These are phyloP conservation scores for Podiceps cristatus DNA, from an alignment of 2,113 vertebrate species.

Conservation along the genomic window DNA sequence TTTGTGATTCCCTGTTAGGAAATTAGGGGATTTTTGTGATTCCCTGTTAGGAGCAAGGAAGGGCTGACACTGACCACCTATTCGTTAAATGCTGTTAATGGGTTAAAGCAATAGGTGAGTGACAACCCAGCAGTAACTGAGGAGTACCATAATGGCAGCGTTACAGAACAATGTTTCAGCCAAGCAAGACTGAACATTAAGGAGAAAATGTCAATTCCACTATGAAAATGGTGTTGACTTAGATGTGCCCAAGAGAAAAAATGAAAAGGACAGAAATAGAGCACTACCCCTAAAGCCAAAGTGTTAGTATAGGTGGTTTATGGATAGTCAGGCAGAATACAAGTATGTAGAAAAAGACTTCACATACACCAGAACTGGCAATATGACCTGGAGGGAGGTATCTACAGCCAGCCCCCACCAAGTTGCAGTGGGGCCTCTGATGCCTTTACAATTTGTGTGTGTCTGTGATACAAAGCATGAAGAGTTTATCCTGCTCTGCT, in stretches of 20 bases:
- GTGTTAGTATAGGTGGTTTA: not conserved
- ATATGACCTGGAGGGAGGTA: too few species aligned
- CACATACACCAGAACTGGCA: too few species aligned
- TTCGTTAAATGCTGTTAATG: not conserved
- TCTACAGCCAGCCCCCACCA: not conserved
- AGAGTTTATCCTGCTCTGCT: not conserved
- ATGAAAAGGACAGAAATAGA: not conserved
- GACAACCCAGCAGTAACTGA: not conserved
- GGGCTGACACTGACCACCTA: not conserved
- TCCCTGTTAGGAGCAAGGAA: not conserved
- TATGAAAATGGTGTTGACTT: not conserved
- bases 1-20: not conserved
- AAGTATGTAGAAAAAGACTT: not conserved
- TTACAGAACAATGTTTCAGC: not conserved
- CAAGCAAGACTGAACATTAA: not conserved
- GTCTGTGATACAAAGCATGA: accelerated
- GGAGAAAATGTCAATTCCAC: not conserved
- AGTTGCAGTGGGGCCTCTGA: accelerated
- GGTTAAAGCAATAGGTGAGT: not conserved
- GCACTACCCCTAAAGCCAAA: not conserved
- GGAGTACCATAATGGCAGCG: not conserved
- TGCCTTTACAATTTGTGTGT: not conserved
- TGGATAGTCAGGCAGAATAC: not conserved
- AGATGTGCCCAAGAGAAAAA: not conserved
- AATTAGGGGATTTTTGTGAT: too few species aligned